Conservation (phyloP, 2,888 invertebrate genomes). For the Drosophila neutralis region DNA sequence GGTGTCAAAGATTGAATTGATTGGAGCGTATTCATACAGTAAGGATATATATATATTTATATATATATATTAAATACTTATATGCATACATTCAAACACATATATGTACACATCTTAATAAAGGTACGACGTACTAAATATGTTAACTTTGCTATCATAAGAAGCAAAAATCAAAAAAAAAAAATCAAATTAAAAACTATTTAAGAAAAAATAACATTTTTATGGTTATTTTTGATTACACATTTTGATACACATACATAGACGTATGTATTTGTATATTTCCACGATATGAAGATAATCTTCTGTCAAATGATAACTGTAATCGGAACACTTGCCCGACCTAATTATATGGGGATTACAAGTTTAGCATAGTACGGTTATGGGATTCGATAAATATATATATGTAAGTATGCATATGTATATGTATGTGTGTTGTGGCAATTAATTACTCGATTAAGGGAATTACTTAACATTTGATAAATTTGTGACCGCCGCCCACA, state of each 20-base stretch:
- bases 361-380: constrained; percentile 28
- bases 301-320: constrained; percentile 34
- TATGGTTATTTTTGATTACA: constrained; percentile 2
- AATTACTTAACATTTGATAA: constrained; percentile 18
- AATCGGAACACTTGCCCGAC: constrained; percentile 6
- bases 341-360: constrained; percentile 7
- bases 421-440: neutral
- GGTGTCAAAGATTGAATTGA: constrained; percentile 17
- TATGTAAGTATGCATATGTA: constrained; percentile 6
- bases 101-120: constrained; percentile 19
- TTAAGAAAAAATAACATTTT: constrained; percentile 8
- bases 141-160: constrained; percentile 32
- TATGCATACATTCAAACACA: constrained; percentile 8
- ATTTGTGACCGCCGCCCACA: constrained; percentile 23
- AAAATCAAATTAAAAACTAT: constrained; percentile 2
- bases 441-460: constrained; percentile 9
- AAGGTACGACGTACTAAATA: constrained; percentile 55
- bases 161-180: constrained; percentile 15
- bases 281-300: constrained; percentile 32
- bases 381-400: constrained; percentile 21
- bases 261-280: neutral
- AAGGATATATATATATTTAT: constrained; percentile 17
- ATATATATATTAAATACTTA: constrained; percentile 19
- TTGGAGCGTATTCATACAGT: constrained; percentile 24
- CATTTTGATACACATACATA: constrained; percentile 8